Evolutionary conservation across 2,888 invertebrate genomes (phyloP), one percentile per base, ranked within the genome.

Genomic region (Drosophila pseudotalamancana): DNA sequence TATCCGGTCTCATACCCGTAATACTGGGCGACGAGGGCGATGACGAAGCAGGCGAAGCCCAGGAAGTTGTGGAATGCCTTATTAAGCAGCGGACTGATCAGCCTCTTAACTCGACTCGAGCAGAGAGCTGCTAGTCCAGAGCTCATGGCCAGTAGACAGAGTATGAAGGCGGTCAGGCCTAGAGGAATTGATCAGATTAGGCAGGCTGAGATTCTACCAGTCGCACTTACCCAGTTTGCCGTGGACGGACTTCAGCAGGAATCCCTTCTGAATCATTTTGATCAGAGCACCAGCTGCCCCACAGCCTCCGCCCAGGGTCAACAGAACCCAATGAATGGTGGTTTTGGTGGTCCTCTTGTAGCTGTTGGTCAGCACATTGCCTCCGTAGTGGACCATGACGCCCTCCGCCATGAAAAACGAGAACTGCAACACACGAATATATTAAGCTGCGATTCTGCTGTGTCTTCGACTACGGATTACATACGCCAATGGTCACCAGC

Each of bases 351-450:
- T 77, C 1, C 90, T 79, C 29, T 81, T 88, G 43, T 87, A 90
- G 25, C 77, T 79, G 31, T 76, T 77, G 2, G 88, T 79, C 5
- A 89, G 43, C 1, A 87, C 85, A 66, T 91, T 91, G 40, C 80
- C 81, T 9, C 73, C 77, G 51, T 90, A 91, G 48, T 90, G 90
- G 4, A 84, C 76, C 89, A 91, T 90, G 3, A 91, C 73, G 2
- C 84, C 91, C 60, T 91, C 88, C 12, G 91, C 89, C 91, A 91
- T 91, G 3, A 91, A 80, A 34, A 90, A 82, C 1, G 82, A 87
- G 69, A 90, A 91, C 91, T 91, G 65, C 4, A 14, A 12, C 4
- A n/a, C 0, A 18, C 3, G 37, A 21, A 46, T 1, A 6, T n/a
- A 3, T 21, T 34, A 14, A 16, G 19, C n/a, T 6, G 37, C 6